Evolutionary conservation across 2,888 invertebrate genomes (phyloP).

Genomic region (Lasioglossum morio): DNA sequence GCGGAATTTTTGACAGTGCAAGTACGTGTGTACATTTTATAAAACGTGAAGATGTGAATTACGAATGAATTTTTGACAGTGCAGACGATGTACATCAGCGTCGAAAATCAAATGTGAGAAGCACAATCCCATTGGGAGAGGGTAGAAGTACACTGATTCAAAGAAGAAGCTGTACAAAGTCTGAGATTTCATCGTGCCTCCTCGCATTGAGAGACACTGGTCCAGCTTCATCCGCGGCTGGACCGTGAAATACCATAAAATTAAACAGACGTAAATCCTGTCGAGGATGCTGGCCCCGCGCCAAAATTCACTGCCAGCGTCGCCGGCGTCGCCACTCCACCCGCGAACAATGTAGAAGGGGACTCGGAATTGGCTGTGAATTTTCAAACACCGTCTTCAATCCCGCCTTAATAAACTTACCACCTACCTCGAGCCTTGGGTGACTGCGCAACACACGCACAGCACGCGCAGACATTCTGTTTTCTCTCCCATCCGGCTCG

Average conservation of each 20-base stretch:
- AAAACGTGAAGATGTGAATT: neutral
- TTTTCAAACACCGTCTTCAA: constrained; percentile 63
- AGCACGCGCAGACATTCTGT: neutral
- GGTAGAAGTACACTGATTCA: neutral
- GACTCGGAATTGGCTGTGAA: constrained; percentile 69
- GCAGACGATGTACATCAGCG: neutral
- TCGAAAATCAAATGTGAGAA: neutral
- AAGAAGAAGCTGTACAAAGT: neutral
- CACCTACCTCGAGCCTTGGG: constrained; percentile 18
- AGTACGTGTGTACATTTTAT: too few species aligned
- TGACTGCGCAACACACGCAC: neutral
- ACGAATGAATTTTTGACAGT: neutral
- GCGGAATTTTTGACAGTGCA: too few species aligned
- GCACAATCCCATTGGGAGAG: neutral
- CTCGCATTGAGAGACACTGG: constrained; percentile 51
- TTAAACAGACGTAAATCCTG: constrained; percentile 74
- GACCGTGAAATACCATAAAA: constrained; percentile 73
- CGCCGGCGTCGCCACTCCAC: constrained; percentile 59
- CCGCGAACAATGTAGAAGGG: constrained; percentile 65
- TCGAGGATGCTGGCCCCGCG: constrained; percentile 61
- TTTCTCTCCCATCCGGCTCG: neutral
- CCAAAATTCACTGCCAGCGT: constrained; percentile 69
- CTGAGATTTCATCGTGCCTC: neutral
- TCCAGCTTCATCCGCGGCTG: constrained; percentile 52
- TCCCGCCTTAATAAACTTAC: constrained; percentile 58